A percentile compares a stretch with the other conserved stretches of the same genome.
phyloP scores from a whole-genome alignment of 2,113 vertebrate genomes.

The Phasianus colchicus region DNA sequence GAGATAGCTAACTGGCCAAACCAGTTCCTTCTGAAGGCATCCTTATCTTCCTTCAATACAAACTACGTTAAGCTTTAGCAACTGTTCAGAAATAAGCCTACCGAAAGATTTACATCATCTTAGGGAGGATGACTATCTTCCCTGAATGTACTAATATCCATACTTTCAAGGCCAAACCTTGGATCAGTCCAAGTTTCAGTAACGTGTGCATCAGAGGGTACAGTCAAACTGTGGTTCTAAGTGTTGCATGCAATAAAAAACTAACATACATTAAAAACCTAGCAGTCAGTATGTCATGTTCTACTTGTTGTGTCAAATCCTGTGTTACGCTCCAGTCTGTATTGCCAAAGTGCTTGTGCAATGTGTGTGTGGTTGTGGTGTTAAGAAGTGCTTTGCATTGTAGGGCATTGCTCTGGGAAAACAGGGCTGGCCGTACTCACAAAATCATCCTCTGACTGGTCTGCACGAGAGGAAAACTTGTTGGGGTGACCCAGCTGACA shows the following conservation, averaged over 20 bases:
- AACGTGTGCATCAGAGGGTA: not conserved
- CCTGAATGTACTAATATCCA: not conserved
- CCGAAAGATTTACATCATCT: not conserved
- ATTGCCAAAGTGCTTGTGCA: not conserved
- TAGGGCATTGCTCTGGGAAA: not conserved
- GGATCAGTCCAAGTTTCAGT: not conserved
- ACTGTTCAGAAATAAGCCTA: not conserved
- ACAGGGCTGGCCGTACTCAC: not conserved
- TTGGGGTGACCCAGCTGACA: not conserved
- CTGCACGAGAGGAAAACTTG: fast-evolving
- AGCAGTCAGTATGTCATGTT: not conserved
- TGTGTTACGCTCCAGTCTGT: not conserved
- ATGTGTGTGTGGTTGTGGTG: not conserved
- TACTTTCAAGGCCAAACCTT: not conserved
- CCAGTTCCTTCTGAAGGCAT: slow-evolving; percentile 45
- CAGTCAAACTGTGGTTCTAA: fast-evolving
- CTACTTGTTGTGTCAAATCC: not conserved
- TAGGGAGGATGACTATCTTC: not conserved
- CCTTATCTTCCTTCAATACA: slow-evolving; percentile 4
- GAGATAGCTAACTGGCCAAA: slow-evolving; percentile 47
- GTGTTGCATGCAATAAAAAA: not conserved
- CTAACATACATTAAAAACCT: fast-evolving
- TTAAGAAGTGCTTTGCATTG: not conserved
- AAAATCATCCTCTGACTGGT: not conserved
- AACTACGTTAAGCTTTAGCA: not conserved